phyloP scores from a whole-genome alignment of 2,888 invertebrate species.

The Ichneumon xanthorius region DNA sequence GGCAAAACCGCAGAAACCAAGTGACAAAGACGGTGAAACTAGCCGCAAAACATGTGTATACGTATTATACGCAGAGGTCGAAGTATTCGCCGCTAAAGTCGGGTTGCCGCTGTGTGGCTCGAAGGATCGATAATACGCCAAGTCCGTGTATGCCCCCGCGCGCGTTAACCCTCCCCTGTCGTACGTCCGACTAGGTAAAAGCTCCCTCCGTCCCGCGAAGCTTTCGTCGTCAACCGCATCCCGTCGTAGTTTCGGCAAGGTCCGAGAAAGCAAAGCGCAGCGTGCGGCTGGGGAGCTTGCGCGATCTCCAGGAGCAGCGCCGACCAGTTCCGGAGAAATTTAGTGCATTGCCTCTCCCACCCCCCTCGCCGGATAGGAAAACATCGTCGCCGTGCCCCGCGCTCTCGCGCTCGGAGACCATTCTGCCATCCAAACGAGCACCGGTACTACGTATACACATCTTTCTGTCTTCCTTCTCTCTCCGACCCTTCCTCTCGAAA shows the following conservation, averaged over 20 bases:
- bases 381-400: background rate
- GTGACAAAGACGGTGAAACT: slow-evolving; percentile 29
- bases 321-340: slow-evolving; percentile 5
- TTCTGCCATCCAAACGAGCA: slow-evolving; percentile 66
- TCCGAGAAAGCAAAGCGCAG: slow-evolving; percentile 11
- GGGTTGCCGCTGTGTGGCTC: slow-evolving; percentile 25
- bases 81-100: slow-evolving; percentile 34
- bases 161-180: slow-evolving; percentile 38
- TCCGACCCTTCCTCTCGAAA: slow-evolving; percentile 19
- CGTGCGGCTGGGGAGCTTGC: background rate
- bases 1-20: slow-evolving; percentile 1
- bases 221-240: slow-evolving; percentile 28
- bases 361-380: slow-evolving; percentile 1
- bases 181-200: slow-evolving; percentile 28
- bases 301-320: background rate
- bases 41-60: slow-evolving; percentile 25
- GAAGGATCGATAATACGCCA: slow-evolving; percentile 15
- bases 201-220: slow-evolving; percentile 26
- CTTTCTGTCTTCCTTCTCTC: slow-evolving; percentile 10
- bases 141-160: slow-evolving; percentile 39
- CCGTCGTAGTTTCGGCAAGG: background rate
- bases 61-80: slow-evolving; percentile 1
- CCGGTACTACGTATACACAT: background rate
- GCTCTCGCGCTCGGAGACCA: slow-evolving; percentile 48
- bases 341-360: background rate